These are phyloP conservation scores for Hypercompe scribonia DNA, from an alignment of 2,888 invertebrate species.

Conservation along the genomic window DNA sequence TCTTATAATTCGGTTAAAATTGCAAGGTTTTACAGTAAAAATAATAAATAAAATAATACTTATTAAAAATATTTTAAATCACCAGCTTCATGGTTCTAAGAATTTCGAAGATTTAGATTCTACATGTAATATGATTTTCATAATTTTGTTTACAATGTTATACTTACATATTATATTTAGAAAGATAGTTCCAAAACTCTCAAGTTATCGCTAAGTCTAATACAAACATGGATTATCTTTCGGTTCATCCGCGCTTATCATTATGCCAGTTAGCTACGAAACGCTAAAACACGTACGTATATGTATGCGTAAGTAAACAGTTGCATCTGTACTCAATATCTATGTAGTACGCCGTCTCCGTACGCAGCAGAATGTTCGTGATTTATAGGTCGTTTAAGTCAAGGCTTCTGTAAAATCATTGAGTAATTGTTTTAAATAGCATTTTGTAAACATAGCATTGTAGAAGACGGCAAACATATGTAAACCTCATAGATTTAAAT, in stretches of 20 bases:
- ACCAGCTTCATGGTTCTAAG: neutral
- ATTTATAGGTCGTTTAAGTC: neutral
- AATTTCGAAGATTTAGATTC: too few relatives aligned
- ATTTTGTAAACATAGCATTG: neutral
- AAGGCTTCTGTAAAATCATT: neutral
- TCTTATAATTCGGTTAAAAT: too few relatives aligned
- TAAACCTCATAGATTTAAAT: too few relatives aligned
- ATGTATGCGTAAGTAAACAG: constrained; percentile 3
- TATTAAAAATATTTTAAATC: neutral
- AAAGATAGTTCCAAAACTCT: neutral
- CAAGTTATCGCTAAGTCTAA: neutral
- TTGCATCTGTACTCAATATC: neutral
- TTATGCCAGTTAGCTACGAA: neutral
- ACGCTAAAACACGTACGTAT: neutral
- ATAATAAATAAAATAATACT: too few relatives aligned
- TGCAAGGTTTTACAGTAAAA: too few relatives aligned
- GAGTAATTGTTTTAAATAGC: neutral
- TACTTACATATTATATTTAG: neutral
- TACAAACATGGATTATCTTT: neutral
- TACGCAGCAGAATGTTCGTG: neutral
- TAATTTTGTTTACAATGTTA: neutral
- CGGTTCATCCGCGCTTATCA: neutral
- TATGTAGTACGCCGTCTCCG: neutral
- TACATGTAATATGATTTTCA: neutral
- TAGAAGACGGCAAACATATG: neutral